These are phyloP conservation scores for Pollicipes pollicipes DNA, from an alignment of 1,140 invertebrate genomes.

Conservation along the genomic window DNA sequence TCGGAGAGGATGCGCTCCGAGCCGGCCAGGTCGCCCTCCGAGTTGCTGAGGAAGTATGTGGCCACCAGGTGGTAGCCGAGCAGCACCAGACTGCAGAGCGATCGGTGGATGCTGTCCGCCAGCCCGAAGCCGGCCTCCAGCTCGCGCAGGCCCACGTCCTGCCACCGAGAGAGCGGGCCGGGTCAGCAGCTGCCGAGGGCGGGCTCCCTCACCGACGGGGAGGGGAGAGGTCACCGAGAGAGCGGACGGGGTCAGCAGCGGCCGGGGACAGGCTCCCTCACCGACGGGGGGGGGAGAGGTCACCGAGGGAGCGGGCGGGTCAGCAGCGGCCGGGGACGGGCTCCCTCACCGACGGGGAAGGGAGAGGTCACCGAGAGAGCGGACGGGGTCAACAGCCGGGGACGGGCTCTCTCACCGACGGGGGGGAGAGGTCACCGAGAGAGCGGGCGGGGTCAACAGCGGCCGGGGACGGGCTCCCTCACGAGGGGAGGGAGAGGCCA, in stretches of 20 bases:
- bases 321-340: no score
- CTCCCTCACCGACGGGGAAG: no score
- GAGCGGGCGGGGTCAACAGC: no score
- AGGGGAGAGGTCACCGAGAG: no score
- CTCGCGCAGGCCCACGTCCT: conserved; percentile 44
- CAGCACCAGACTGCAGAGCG: conserved; percentile 66
- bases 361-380: conserved; percentile 9
- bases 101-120: conserved; percentile 51
- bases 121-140: conserved; percentile 48
- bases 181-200: conserved; percentile 17
- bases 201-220: no score
- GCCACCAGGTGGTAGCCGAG: conserved; percentile 69
- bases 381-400: conserved; percentile 15
- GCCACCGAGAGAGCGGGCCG: conserved; percentile 4
- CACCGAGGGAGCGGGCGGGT: no score
- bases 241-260: no score
- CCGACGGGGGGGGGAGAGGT: no score
- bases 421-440: conserved; percentile 12
- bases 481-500: conserved; percentile 7
- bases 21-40: conserved; percentile 54
- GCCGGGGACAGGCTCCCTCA: no score
- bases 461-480: not conserved
- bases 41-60: conserved; percentile 58
- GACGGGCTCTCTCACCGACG: conserved; percentile 8
- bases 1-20: conserved; percentile 51